Evolutionary conservation across 2,888 invertebrate genomes (phyloP).

Genomic region (Agriopis aurantiaria): DNA sequence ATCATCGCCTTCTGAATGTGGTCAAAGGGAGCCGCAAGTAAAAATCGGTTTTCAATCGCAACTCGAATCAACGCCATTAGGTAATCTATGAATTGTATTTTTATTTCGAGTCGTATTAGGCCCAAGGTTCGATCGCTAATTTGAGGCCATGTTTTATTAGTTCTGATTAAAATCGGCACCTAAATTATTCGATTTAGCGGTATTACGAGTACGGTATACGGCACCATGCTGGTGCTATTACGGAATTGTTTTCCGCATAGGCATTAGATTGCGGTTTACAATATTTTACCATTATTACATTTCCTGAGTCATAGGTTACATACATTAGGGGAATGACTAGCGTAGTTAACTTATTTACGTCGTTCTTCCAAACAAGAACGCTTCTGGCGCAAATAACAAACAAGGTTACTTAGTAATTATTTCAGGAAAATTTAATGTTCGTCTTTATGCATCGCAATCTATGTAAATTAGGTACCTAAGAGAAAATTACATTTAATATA

Average conservation of each 20-base stretch:
- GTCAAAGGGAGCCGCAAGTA: slow-evolving; percentile 41
- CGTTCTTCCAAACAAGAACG: neutral
- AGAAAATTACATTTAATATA: neutral
- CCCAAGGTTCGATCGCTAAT: slow-evolving; percentile 24
- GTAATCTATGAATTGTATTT: slow-evolving; percentile 19
- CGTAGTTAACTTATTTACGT: neutral
- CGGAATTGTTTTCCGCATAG: slow-evolving; percentile 13
- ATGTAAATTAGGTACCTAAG: too few species aligned
- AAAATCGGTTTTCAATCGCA: slow-evolving; percentile 24
- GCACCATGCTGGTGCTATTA: neutral
- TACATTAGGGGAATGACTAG: slow-evolving; percentile 10
- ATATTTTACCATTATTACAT: slow-evolving; percentile 17
- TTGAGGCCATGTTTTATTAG: slow-evolving; percentile 21
- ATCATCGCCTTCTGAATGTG: slow-evolving; percentile 45
- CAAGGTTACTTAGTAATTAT: too few species aligned
- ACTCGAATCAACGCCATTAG: slow-evolving; percentile 16
- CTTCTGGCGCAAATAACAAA: neutral
- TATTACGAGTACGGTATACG: neutral
- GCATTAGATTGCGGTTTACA: slow-evolving; percentile 10
- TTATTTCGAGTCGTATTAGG: slow-evolving; percentile 13
- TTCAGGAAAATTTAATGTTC: too few species aligned
- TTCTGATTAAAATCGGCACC: slow-evolving; percentile 12
- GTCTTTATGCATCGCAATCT: too few species aligned
- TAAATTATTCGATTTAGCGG: slow-evolving; percentile 19
- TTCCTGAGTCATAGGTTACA: slow-evolving; percentile 11